phyloP scores from a whole-genome alignment of 2,113 vertebrate genomes.

The Pagrus major region DNA sequence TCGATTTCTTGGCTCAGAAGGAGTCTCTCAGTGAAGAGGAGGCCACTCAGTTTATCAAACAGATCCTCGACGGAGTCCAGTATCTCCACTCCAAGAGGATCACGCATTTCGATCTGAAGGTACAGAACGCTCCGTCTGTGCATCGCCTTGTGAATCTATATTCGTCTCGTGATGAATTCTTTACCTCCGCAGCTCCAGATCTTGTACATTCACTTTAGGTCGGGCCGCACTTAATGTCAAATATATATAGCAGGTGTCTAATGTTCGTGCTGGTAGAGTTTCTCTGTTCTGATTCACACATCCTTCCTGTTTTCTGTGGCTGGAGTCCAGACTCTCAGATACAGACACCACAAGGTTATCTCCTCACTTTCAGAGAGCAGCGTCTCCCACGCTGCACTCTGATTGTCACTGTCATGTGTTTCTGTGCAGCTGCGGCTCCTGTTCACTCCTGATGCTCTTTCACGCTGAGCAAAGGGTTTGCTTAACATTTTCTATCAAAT shows the following conservation, averaged over 20 bases:
- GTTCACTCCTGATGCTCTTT: background rate
- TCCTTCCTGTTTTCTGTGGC: slow-evolving; percentile 70
- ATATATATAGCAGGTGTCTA: slow-evolving; percentile 29
- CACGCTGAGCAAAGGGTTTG: too few species aligned
- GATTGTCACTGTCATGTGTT: slow-evolving; percentile 64
- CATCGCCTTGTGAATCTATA: background rate
- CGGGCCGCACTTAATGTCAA: background rate
- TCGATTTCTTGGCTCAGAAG: slow-evolving; percentile 97
- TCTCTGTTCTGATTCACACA: slow-evolving; percentile 27
- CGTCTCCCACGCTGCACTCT: slow-evolving; percentile 25
- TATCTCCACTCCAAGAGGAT: slow-evolving; percentile 95
- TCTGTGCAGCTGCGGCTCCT: slow-evolving; percentile 25
- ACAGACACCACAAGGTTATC: slow-evolving; percentile 68
- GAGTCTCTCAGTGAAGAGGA: slow-evolving; percentile 97
- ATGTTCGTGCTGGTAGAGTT: background rate
- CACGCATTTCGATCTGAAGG: slow-evolving; percentile 98
- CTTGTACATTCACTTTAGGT: background rate
- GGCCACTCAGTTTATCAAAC: slow-evolving; percentile 96
- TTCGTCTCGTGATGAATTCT: background rate
- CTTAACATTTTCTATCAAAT: slow-evolving; percentile 15
- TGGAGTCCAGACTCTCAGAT: slow-evolving; percentile 46
- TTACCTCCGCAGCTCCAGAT: background rate
- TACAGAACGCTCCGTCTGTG: slow-evolving; percentile 60
- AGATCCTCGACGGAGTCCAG: slow-evolving; percentile 95
- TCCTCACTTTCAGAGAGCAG: slow-evolving; percentile 44